These are phyloP conservation scores for Notarius quadriscutis DNA, from an alignment of 2,113 vertebrate genomes.

Conservation along the genomic window DNA sequence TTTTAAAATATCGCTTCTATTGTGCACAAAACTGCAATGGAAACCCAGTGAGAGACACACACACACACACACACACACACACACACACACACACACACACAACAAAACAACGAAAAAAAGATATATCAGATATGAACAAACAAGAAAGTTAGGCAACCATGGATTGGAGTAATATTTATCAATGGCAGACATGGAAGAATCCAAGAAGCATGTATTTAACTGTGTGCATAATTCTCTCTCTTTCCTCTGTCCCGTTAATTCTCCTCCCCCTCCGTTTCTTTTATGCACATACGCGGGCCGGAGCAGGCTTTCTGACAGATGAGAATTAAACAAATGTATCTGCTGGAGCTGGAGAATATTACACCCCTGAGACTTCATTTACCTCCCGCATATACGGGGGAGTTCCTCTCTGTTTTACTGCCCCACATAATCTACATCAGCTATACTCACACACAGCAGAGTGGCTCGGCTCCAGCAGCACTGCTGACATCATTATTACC, in stretches of 20 bases:
- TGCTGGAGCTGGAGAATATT: conserved; percentile 68
- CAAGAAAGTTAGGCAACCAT: background rate
- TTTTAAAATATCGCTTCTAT: too few relatives aligned
- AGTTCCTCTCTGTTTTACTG: conserved; percentile 76
- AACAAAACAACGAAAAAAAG: conserved; percentile 48
- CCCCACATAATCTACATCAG: conserved; percentile 73
- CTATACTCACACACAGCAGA: conserved; percentile 50
- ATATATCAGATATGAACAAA: background rate
- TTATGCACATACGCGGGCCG: conserved; percentile 50
- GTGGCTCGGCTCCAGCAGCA: conserved; percentile 65
- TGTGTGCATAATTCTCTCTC: conserved; percentile 16
- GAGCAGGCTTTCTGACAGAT: conserved; percentile 71
- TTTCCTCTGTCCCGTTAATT: conserved; percentile 24
- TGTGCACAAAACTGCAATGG: too few relatives aligned
- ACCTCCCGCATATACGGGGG: conserved; percentile 76
- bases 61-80: too few relatives aligned
- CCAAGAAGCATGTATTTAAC: conserved; percentile 30
- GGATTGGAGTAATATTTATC: conserved; percentile 6
- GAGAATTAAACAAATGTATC: conserved; percentile 71
- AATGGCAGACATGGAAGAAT: conserved; percentile 17
- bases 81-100: background rate
- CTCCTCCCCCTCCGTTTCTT: conserved; percentile 30
- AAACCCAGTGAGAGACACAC: too few relatives aligned
- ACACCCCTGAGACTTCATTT: conserved; percentile 77
- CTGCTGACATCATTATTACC: conserved; percentile 73